Conservation (phyloP, 2,113 vertebrate genomes). For the Channa argus region DNA sequence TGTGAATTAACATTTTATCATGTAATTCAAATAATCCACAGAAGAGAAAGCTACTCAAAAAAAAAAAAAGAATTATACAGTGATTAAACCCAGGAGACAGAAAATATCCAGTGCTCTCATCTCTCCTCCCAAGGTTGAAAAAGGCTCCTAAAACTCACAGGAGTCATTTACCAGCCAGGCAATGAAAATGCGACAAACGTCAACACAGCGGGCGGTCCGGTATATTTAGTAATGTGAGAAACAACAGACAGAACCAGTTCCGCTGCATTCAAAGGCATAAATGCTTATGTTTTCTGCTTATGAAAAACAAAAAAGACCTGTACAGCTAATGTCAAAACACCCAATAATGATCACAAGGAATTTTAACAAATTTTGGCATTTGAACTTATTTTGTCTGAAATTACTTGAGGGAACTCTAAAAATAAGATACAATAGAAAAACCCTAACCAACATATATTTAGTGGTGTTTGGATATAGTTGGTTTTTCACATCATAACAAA, state of each 20-base stretch:
- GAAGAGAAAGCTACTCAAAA: background rate
- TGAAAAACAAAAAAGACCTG: slow-evolving; percentile 26
- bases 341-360: background rate
- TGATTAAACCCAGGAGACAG: background rate
- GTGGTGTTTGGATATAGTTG: background rate
- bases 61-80: background rate
- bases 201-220: slow-evolving; percentile 23
- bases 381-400: too few relatives aligned
- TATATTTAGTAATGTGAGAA: slow-evolving; percentile 18
- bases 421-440: too few relatives aligned
- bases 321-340: slow-evolving; percentile 8
- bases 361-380: slow-evolving; percentile 1
- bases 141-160: slow-evolving; percentile 7
- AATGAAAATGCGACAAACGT: slow-evolving; percentile 3
- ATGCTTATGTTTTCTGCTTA: slow-evolving; percentile 65
- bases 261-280: slow-evolving; percentile 82
- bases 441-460: too few relatives aligned
- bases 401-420: too few relatives aligned
- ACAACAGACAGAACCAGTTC: slow-evolving; percentile 81
- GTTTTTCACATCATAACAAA: background rate
- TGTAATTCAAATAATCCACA: background rate
- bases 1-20: background rate
- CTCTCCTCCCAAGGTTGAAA: slow-evolving; percentile 22
- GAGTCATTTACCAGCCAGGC: slow-evolving; percentile 20
- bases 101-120: slow-evolving; percentile 15